Conservation (phyloP, 2,888 invertebrate genomes). For the Drosophila ustulata region DNA sequence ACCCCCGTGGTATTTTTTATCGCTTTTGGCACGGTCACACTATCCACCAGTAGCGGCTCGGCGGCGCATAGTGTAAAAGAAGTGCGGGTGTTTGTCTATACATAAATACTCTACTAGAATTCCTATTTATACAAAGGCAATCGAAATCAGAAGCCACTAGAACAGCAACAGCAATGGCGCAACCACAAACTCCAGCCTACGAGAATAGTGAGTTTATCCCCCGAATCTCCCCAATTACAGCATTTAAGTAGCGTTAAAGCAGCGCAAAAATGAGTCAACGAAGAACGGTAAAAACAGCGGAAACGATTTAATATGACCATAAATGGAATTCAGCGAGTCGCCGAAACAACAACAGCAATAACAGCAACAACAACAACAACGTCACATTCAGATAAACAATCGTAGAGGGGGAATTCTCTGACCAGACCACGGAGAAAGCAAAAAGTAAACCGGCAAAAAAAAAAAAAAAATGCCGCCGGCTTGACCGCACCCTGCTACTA, state of each 20-base stretch:
- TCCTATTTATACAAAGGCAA: constrained; percentile 47
- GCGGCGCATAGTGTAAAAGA: constrained; percentile 37
- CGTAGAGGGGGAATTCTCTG: constrained; percentile 11
- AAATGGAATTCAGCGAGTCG: constrained; percentile 62
- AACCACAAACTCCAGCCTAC: constrained; percentile 82
- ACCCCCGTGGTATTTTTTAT: not conserved
- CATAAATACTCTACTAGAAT: constrained; percentile 34
- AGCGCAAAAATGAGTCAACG: constrained; percentile 69
- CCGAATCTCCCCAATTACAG: constrained; percentile 21
- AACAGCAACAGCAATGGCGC: constrained; percentile 71
- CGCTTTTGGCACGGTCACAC: not conserved
- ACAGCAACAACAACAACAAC: constrained; percentile 8
- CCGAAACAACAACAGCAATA: constrained; percentile 8
- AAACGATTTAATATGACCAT: constrained; percentile 72
- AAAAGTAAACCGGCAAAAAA: constrained; percentile 36
- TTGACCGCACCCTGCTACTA: constrained; percentile 65
- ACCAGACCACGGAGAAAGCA: constrained; percentile 38
- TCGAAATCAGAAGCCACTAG: constrained; percentile 25
- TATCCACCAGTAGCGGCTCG: constrained; percentile 2
- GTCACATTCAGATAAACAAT: constrained; percentile 47
- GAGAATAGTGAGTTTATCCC: constrained; percentile 80
- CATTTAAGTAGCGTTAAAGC: constrained; percentile 22
- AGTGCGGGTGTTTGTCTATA: constrained; percentile 58
- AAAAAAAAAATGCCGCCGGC: constrained; percentile 1
- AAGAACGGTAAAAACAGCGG: constrained; percentile 72